A percentile compares a stretch with the other conserved stretches of the same genome.
These are phyloP conservation scores for Parazoanthus atlanticus DNA, from an alignment of 92 coral and sea anemone species.

Conservation along the genomic window DNA sequence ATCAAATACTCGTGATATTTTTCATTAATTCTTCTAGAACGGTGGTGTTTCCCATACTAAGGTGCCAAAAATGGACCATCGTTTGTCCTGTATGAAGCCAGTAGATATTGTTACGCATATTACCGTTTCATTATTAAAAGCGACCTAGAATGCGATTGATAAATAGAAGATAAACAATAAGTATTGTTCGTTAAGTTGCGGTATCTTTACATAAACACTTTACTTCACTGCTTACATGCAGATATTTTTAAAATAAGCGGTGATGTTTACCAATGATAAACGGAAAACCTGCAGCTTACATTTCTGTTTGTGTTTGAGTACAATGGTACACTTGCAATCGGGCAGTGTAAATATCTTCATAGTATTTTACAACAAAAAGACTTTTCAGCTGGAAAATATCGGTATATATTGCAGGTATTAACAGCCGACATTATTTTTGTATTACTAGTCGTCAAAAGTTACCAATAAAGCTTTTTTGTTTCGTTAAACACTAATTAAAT, in stretches of 20 bases:
- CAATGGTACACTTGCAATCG: not conserved
- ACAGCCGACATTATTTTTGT: no score
- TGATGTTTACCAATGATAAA: not conserved
- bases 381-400: not conserved
- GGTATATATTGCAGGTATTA: not conserved
- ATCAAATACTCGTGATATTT: no score
- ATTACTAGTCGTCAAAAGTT: not conserved
- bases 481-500: not conserved
- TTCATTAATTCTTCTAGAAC: no score
- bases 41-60: no score
- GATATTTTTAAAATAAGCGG: not conserved
- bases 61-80: not conserved
- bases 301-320: not conserved
- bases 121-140: not conserved
- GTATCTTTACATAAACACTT: not conserved
- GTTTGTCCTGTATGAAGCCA: not conserved
- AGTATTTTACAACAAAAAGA: not conserved
- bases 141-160: not conserved
- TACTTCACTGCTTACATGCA: not conserved
- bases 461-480: not conserved
- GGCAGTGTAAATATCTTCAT: not conserved
- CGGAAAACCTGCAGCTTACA: not conserved
- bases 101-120: no score
- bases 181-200: not conserved
- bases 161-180: no score